Evolutionary conservation across 2,888 invertebrate genomes (phyloP).

Genomic region (Diarsia dahlii): DNA sequence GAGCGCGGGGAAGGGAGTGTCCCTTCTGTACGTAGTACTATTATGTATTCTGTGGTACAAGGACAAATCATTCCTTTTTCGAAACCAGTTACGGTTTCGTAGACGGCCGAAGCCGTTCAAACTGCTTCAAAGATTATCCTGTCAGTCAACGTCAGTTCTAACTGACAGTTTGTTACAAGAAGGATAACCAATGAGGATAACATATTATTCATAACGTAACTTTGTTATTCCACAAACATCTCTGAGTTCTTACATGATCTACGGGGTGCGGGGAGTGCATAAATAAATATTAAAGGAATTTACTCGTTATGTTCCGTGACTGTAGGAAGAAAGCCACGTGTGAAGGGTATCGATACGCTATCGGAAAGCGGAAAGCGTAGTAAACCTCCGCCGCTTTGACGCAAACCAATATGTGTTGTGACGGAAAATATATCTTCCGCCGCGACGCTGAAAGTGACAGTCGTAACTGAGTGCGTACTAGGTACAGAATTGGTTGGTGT

Average conservation of each 20-base stretch:
- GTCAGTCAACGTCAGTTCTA: conserved; percentile 18
- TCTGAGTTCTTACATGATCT: conserved; percentile 43
- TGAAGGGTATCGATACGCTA: conserved; percentile 75
- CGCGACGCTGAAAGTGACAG: conserved; percentile 18
- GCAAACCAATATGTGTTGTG: conserved; percentile 62
- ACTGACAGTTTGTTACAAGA: conserved; percentile 33
- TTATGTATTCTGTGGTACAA: no score
- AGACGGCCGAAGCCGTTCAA: no score
- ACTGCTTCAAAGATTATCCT: conserved; percentile 22
- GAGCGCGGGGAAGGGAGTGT: no score
- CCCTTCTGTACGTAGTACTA: no score
- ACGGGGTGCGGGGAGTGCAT: conserved; percentile 47
- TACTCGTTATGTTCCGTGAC: conserved; percentile 45
- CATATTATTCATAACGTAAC: conserved; percentile 54
- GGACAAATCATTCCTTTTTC: no score
- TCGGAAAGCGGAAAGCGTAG: conserved; percentile 69
- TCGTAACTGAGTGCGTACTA: conserved; percentile 25
- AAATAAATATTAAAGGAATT: conserved; percentile 57
- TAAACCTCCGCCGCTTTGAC: conserved; percentile 70
- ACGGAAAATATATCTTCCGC: conserved; percentile 70
- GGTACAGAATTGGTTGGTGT: not conserved
- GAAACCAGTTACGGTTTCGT: no score
- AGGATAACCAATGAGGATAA: conserved; percentile 50
- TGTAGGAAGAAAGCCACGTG: conserved; percentile 44
- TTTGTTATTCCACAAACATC: conserved; percentile 56